Conservation (phyloP, 2,888 invertebrate species). For the Andrena camellia region DNA sequence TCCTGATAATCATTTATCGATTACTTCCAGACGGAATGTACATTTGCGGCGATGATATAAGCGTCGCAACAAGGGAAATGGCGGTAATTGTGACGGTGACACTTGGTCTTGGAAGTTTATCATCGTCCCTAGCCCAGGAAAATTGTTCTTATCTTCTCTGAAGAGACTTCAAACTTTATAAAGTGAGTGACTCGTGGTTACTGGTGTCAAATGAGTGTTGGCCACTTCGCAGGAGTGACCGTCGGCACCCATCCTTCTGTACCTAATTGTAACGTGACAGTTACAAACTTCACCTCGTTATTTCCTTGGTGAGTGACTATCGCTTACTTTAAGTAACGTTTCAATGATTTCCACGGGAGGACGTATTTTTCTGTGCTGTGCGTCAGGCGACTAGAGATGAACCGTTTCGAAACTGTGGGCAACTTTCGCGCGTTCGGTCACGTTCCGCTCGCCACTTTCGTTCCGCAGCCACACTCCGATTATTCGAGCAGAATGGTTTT, state of each 20-base stretch:
- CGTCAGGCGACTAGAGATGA: no score
- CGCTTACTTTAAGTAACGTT: no score
- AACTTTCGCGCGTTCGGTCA: no score
- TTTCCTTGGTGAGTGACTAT: no score
- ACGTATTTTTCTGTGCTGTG: no score
- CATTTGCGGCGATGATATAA: not conserved
- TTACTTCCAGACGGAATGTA: not conserved
- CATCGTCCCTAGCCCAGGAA: not conserved
- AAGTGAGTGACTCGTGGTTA: not conserved
- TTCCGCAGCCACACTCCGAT: no score
- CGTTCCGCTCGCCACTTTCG: no score
- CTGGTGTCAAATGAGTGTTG: not conserved
- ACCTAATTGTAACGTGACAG: not conserved
- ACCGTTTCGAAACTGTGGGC: no score
- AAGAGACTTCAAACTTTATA: conserved; percentile 11
- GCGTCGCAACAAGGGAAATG: not conserved
- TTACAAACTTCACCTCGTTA: no score
- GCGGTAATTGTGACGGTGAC: not conserved
- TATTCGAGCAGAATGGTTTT: no score
- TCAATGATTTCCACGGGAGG: no score
- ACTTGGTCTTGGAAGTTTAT: not conserved
- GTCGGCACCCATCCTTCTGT: not conserved
- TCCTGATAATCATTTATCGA: conserved; percentile 19
- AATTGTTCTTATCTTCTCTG: conserved; percentile 3
- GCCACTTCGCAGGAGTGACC: no score